Percentiles rank a stretch among this genome's conserved stretches.
Conservation (phyloP, 2,888 invertebrate genomes). For the Tetranychus piercei region DNA sequence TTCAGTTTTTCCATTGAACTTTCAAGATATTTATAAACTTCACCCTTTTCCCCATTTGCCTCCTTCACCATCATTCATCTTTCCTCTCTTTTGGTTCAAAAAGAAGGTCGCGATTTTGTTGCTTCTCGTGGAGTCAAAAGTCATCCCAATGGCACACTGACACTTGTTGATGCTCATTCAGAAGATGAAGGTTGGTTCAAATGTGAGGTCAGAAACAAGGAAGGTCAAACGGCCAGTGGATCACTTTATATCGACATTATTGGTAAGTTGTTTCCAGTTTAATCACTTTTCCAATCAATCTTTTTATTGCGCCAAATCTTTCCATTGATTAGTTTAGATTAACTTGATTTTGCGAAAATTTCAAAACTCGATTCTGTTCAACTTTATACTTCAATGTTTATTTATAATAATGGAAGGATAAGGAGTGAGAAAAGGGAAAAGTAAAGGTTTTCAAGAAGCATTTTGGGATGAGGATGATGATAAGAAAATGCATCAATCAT, state of each 20-base stretch:
- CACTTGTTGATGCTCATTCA: conserved; percentile 31
- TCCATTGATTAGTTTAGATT: neutral
- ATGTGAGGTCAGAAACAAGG: conserved; percentile 32
- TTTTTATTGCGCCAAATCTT: neutral
- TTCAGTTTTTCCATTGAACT: too few species aligned
- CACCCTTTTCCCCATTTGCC: too few species aligned
- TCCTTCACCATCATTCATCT: too few species aligned
- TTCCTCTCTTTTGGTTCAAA: too few species aligned
- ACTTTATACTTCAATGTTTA: neutral
- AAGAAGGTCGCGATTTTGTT: conserved; percentile 13
- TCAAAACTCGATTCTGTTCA: too few species aligned
- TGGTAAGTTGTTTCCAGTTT: conserved; percentile 5
- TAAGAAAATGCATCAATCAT: neutral
- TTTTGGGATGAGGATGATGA: neutral
- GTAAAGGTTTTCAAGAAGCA: too few species aligned
- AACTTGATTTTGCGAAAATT: neutral
- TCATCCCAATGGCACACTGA: conserved; percentile 32
- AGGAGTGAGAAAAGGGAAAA: neutral
- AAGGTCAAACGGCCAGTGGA: conserved; percentile 27
- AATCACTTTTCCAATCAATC: neutral
- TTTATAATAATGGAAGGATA: neutral
- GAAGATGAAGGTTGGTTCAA: conserved; percentile 34
- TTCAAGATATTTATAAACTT: too few species aligned
- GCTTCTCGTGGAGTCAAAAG: conserved; percentile 30
- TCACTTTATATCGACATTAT: conserved; percentile 15